A percentile compares a stretch with the other conserved stretches of the same genome.
Evolutionary conservation across 2,113 vertebrate species (phyloP).

Genomic region (Elephantulus edwardii): DNA sequence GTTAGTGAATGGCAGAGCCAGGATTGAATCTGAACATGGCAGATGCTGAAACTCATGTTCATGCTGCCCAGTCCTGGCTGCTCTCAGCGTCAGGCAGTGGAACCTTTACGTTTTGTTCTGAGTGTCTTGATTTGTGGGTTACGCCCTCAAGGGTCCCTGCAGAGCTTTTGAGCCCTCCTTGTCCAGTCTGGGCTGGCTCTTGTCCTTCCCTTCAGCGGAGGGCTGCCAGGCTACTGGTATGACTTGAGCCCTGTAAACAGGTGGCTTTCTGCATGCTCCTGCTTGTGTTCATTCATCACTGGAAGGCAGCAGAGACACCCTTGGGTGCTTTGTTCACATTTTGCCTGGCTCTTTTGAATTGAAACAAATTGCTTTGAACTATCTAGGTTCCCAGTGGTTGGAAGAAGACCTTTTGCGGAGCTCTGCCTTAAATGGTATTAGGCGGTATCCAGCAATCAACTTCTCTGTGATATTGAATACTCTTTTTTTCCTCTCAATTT

Average conservation of each 20-base stretch:
- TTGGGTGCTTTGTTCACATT: constrained; percentile 3
- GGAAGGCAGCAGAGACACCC: background rate
- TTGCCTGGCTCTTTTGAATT: constrained; percentile 43
- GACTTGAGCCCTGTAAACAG: background rate
- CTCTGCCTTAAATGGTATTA: background rate
- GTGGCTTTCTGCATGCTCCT: background rate
- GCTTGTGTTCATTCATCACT: background rate
- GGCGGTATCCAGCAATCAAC: background rate
- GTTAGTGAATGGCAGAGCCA: background rate
- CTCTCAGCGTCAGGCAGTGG: background rate
- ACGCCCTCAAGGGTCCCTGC: background rate
- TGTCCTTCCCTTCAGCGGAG: background rate
- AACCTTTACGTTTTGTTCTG: no score
- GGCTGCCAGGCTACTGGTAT: background rate
- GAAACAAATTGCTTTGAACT: background rate
- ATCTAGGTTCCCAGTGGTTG: background rate
- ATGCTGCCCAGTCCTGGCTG: background rate
- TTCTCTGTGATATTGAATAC: background rate
- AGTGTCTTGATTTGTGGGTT: no score
- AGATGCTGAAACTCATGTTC: background rate
- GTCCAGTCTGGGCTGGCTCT: background rate
- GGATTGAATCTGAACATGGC: background rate
- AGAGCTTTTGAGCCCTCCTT: background rate
- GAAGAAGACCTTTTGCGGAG: background rate
- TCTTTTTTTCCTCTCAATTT: no score